Evolutionary conservation across 1,140 invertebrate species (phyloP), one percentile per base, ranked within the genome.

Genomic region (Drosophila quadrilineata): DNA sequence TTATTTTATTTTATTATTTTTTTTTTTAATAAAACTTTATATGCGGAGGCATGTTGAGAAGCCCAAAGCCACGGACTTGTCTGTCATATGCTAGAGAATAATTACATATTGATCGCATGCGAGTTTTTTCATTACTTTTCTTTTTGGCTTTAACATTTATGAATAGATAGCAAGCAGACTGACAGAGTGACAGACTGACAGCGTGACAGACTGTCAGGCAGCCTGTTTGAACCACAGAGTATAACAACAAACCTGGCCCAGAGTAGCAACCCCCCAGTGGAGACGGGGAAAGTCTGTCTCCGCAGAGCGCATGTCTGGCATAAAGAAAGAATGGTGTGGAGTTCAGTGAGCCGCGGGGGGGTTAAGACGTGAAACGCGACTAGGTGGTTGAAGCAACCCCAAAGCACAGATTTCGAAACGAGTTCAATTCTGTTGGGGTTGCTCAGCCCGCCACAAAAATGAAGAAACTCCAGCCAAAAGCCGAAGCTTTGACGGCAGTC

Each of bases 351-450:
- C 22, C 48, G 45, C 26, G 21, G 64, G 43, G 21, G 24, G 56
- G 43, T 6, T 40, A 49, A 56, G 64, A 68, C 45, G n/a, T n/a
- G n/a, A n/a, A n/a, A n/a, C n/a, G n/a, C n/a, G n/a, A n/a, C n/a
- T n/a, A 53, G 54, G 75, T 53, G 59, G 54, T 49, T 57, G 68
- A 54, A 82, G 56, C 74, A 84, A 85, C 79, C 79, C 79, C 79
- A 84, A 85, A 85, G 72, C 79, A 79, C 74, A 84, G 79, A 84
- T 85, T 74, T 77, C 43, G 53, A 84, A 74, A 75, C 77, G 70
- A 67, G 56, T 67, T 62, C 41, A 54, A 62, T 38, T 50, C 69
- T 35, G 64, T 57, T 67, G 76, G 77, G 77, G 80, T 82, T 67
- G 80, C 58, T 70, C 46, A 56, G 49, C n/a, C n/a, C n/a, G n/a